Evolutionary conservation across 2,888 invertebrate species (phyloP).

Genomic region (Polyommatus iphigenia): DNA sequence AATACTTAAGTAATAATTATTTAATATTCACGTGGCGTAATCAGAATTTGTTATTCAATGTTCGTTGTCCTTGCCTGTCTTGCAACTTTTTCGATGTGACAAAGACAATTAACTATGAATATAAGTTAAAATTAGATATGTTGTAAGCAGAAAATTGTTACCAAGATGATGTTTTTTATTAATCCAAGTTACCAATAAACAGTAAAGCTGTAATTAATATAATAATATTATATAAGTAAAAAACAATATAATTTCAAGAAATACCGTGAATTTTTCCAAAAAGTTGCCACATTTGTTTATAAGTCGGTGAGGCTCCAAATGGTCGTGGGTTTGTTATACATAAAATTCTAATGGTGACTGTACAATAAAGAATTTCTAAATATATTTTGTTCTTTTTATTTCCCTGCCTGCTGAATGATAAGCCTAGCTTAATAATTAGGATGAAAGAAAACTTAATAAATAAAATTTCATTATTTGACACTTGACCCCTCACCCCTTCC

Average conservation of each 20-base stretch:
- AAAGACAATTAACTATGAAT: no score
- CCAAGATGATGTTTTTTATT: neutral
- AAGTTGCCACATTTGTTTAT: slow-evolving; percentile 57
- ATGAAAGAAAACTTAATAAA: no score
- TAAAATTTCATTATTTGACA: no score
- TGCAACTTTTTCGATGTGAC: no score
- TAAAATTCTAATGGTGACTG: slow-evolving; percentile 5
- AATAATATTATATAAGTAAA: neutral
- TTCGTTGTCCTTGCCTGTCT: no score
- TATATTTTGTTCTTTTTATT: neutral
- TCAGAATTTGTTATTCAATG: no score
- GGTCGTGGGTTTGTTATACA: neutral
- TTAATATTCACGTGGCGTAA: no score
- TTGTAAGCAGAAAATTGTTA: neutral
- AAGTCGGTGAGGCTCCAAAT: slow-evolving; percentile 13
- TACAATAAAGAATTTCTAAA: neutral
- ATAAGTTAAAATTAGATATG: no score
- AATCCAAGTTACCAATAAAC: neutral
- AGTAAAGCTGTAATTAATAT: neutral
- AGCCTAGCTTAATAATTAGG: neutral
- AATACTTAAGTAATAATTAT: no score
- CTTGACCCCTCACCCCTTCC: no score
- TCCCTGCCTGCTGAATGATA: neutral
- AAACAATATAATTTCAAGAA: slow-evolving; percentile 7
- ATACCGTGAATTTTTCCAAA: slow-evolving; percentile 72